Base-by-base conservation (phyloP, 2,113 vertebrate genomes). In the Rhinoderma darwinii region DNA sequence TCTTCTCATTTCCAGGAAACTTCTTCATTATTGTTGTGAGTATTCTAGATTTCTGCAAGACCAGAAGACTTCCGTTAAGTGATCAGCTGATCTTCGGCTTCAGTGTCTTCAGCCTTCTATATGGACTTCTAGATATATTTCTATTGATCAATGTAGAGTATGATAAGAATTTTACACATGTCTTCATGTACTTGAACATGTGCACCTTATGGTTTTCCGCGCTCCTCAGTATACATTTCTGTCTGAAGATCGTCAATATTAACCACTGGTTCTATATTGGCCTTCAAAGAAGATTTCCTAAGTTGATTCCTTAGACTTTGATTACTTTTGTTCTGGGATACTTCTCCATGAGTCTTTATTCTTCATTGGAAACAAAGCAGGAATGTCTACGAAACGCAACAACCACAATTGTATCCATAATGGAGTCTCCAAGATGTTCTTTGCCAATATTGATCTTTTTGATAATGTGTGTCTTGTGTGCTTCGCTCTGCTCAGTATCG, bases 211-310 rank as follows among this genome's bases (percentile, higher is more conserved):
- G 41, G n/a, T 72, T 70, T 54, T 22, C 61, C 25, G 3, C 82
- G 17, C 70, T 66, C 27, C 63, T 83, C 5, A 68, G 61, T 8
- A 22, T 72, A 37, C 43, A 83, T 30, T 83, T 72, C 44, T 83
- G 82, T 32, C 43, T 83, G 20, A 83, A 72, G 47, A 83, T 83
- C 54, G 82, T 83, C 20, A n/a, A n/a, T n/a, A n/a, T n/a, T 25
- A 83, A 83, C 44, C 44, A 72, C 20, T 32, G 32, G 47, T 32
- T 83, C 63, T 72, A 83, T 18, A 11, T 37, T 32, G 50, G n/a
- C 37, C 82, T 72, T 14, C 63, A 72, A 20, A 83, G 32, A 30
- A 72, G 20, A 32, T 83, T 72, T 35, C 7, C 44, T 8, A 51
- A 0, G 11, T 35, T 50, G 20, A 7, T 70, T 54, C 32, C 63